These are phyloP conservation scores for Centropyge bicolor DNA, from an alignment of 2,797 vertebrate species.

Conservation along the genomic window DNA sequence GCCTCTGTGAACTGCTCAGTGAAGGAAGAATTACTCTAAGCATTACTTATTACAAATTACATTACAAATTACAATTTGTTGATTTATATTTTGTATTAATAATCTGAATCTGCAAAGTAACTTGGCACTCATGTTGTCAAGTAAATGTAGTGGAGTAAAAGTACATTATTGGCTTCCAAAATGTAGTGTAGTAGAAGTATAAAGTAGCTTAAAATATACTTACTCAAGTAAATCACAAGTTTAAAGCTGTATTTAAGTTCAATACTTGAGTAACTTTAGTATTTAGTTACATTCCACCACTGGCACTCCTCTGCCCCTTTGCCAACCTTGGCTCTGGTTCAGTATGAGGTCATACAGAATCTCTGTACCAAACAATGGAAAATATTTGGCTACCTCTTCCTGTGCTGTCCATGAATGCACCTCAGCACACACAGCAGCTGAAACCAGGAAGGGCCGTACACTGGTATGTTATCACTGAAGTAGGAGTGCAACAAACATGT, in stretches of 20 bases:
- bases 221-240: not conserved
- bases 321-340: slow-evolving; percentile 15
- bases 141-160: not conserved
- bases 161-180: not conserved
- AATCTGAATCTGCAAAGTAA: not conserved
- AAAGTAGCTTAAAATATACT: not conserved
- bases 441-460: slow-evolving; percentile 26
- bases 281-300: not conserved
- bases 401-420: slow-evolving; percentile 46
- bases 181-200: not conserved
- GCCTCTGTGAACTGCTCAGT: not conserved
- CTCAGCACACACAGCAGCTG: slow-evolving; percentile 41
- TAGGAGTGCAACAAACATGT: slow-evolving; percentile 9
- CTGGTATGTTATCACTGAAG: slow-evolving; percentile 43
- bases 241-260: not conserved
- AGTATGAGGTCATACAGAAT: slow-evolving; percentile 52
- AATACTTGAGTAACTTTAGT: not conserved
- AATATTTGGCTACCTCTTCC: slow-evolving; percentile 57
- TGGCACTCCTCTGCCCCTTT: not conserved
- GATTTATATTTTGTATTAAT: not conserved
- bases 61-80: too few species aligned
- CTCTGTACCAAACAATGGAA: slow-evolving; percentile 57
- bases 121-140: not conserved
- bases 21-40: not conserved
- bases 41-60: too few species aligned